Conservation (phyloP, 2,113 vertebrate species). For the Ammodytes dubius region DNA sequence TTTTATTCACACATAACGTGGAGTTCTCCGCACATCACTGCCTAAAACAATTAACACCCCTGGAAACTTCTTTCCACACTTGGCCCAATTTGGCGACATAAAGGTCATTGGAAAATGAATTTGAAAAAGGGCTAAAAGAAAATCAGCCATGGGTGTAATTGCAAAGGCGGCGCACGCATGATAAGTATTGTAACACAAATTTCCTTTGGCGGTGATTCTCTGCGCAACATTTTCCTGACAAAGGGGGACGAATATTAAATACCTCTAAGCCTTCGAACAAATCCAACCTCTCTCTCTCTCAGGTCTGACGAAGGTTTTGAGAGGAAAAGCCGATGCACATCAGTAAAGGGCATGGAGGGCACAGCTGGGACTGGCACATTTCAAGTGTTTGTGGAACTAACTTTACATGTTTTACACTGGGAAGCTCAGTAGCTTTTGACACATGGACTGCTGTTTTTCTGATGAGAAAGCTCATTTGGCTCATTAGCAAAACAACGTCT, state of each 20-base stretch:
- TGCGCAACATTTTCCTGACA: slow-evolving; percentile 70
- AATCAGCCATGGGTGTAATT: slow-evolving; percentile 89
- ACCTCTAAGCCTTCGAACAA: slow-evolving; percentile 56
- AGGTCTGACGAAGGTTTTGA: slow-evolving; percentile 54
- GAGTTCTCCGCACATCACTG: slow-evolving; percentile 79
- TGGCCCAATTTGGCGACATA: slow-evolving; percentile 81
- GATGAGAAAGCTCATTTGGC: slow-evolving; percentile 47
- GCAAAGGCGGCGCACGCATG: slow-evolving; percentile 78
- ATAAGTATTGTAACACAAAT: slow-evolving; percentile 84
- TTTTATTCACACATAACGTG: slow-evolving; percentile 71
- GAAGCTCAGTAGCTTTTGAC: slow-evolving; percentile 35
- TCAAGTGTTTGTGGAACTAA: slow-evolving; percentile 31
- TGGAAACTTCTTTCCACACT: slow-evolving; percentile 79
- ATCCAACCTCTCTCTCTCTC: slow-evolving; percentile 43
- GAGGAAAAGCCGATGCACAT: slow-evolving; percentile 12
- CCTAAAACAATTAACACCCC: slow-evolving; percentile 85
- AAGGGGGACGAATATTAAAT: slow-evolving; percentile 73
- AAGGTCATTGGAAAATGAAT: slow-evolving; percentile 88
- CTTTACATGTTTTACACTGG: slow-evolving; percentile 20
- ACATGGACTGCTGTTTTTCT: slow-evolving; percentile 31
- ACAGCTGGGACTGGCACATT: not conserved
- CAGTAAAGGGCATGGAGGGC: not conserved
- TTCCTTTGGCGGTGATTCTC: slow-evolving; percentile 64
- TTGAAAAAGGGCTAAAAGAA: slow-evolving; percentile 83
- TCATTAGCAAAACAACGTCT: slow-evolving; percentile 53